These are phyloP conservation scores for Echinops telfairi DNA, from an alignment of 2,113 vertebrate species.

Conservation along the genomic window DNA sequence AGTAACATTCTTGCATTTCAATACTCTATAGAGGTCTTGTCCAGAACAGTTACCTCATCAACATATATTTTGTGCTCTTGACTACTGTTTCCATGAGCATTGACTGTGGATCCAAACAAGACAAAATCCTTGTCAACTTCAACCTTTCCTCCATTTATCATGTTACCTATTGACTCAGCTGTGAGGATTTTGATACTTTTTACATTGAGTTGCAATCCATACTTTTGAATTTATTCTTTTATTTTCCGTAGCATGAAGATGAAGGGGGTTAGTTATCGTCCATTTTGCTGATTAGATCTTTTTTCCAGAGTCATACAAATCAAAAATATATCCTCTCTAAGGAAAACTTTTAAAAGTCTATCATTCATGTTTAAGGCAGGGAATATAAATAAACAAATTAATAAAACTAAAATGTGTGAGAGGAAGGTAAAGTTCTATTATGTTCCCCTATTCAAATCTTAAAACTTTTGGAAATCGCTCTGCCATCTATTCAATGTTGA, in stretches of 20 bases:
- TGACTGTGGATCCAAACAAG: no score
- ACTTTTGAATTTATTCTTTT: constrained; percentile 65
- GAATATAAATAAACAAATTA: constrained; percentile 54
- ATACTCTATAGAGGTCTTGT: no score
- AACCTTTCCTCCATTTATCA: no score
- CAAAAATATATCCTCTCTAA: constrained; percentile 65
- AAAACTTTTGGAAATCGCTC: constrained; percentile 61
- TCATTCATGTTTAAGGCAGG: constrained; percentile 74
- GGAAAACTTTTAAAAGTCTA: constrained; percentile 66
- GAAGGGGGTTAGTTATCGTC: constrained; percentile 45
- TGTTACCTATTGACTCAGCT: no score
- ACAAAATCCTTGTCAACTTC: no score
- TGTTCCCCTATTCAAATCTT: constrained; percentile 63
- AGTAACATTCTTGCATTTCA: no score
- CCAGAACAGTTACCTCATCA: no score
- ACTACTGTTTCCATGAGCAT: no score
- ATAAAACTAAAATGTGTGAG: constrained; percentile 60
- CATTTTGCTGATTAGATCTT: constrained; percentile 74
- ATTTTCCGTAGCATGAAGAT: constrained; percentile 69
- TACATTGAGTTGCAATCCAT: no score
- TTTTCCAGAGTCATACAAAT: constrained; percentile 49
- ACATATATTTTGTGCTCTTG: no score
- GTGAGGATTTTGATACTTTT: no score
- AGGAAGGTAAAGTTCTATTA: constrained; percentile 75
- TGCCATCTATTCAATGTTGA: neutral